Evolutionary conservation across 2,888 invertebrate species (phyloP), one percentile per base, ranked within the genome.

Genomic region (Stenodema calcarata): DNA sequence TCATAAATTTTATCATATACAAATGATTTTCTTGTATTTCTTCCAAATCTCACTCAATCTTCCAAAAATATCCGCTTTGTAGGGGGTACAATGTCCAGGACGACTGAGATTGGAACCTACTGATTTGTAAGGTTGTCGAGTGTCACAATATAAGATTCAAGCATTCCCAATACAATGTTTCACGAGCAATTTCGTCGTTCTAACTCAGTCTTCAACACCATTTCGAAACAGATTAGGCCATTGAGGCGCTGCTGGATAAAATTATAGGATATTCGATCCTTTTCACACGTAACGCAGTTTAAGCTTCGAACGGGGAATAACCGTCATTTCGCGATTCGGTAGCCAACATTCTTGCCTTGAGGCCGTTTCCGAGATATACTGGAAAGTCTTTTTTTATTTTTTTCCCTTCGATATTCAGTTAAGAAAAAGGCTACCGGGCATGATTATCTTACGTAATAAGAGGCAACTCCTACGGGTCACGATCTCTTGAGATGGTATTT

Each of bases 381-480:
- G 23, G 62, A 62, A 62, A 62, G 62, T 62, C 23, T 62, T 62
- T 62, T 62, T 62, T 62, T 18, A 23, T 62, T 62, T 62, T 62
- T 62, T 18, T 27, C 35, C 35, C 35, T 12, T 62, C 62, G 62
- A 62, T 62, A 62, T 62, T 62, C 62, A 62, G 62, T 62, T 18
- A 62, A 62, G 78, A 44, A 76, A 76, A 78, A 78, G 18, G 78
- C 78, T 78, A 78, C 78, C 42, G 78, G 78, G 78, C 78, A 27
- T 44, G 78, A 78, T 78, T 78, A 78, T 27, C 27, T 78, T 27
- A 27, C 42, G 42, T 44, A 78, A 44, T 23, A 23, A 44, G 78
- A 75, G 41, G 27, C 42, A 44, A 42, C 78, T 78, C 78, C 78
- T 18, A 42, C 41, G 76, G 78, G 78, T 78, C 78, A 78, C 78